Evolutionary conservation across 2,113 vertebrate genomes (phyloP), one percentile per base, ranked within the genome.

Genomic region (Pelmatolapia mariae): DNA sequence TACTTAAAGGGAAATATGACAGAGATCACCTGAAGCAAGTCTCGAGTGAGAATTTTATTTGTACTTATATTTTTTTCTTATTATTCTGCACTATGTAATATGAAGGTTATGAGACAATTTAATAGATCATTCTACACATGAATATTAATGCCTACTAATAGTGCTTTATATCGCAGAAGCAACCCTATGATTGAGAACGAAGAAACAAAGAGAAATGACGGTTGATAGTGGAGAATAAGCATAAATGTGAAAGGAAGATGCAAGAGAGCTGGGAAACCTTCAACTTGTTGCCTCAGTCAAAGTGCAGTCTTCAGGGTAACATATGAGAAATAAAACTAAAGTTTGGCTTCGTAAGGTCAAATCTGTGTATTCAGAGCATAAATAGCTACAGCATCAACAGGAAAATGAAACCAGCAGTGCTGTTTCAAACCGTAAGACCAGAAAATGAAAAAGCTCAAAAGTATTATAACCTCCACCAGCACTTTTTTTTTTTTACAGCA

Each of bases 191-290:
- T 5, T 3, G 7, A 18, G 36, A 45, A 63, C 5, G 3, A 56
- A 56, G 18, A 83, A 88, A 54, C 83, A 59, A 83, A 13, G 29
- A 47, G 15, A 82, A 89, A 88, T 76, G 56, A 59, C 19, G 36
- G 82, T 81, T 19, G 84, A 87, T 89, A 71, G 89, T 86, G 89
- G 76, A 29, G 68, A 81, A 89, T 86, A 81, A 71, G 11, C 47
- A 52, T 71, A 43, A 66, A 85, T 63, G 18, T 76, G 47, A 68
- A 45, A 16, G 26, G 31, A 66, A 33, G 79, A 22, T 4, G 29
- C 12, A 24, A 71, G 33, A 80, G 3, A 71, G 2, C 16, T 68
- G 11, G 26, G 6, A 82, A 38, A 40, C 18, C 53, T 66, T 85
- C n/a, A 11, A 8, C 40, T 16, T 12, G 40, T 26, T 12, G 45